Evolutionary conservation across 2,888 invertebrate species (phyloP).

Genomic region (Andrena hattorfiana): DNA sequence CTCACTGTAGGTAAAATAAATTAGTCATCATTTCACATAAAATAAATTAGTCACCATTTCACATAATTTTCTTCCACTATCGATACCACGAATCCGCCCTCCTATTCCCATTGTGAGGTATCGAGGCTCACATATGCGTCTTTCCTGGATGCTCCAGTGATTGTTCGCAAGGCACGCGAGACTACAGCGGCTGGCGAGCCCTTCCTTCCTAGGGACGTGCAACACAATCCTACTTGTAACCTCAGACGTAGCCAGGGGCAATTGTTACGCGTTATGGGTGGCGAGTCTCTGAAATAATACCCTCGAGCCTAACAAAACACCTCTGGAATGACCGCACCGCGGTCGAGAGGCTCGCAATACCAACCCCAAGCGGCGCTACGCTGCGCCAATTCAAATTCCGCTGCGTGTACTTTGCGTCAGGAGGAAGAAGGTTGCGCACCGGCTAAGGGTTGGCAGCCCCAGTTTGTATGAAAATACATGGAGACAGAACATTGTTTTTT

Average conservation of each 20-base stretch:
- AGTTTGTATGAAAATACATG: background rate
- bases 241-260: conserved; percentile 63
- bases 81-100: background rate
- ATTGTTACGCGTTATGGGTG: conserved; percentile 72
- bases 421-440: background rate
- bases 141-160: conserved; percentile 51
- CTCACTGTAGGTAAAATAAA: no score
- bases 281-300: conserved; percentile 73
- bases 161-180: conserved; percentile 72
- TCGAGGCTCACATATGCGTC: conserved; percentile 43
- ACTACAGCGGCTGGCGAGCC: conserved; percentile 27
- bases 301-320: conserved; percentile 57
- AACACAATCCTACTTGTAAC: conserved; percentile 71
- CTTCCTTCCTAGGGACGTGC: conserved; percentile 43
- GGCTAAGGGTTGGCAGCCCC: conserved; percentile 3
- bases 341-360: conserved; percentile 47
- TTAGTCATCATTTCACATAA: background rate
- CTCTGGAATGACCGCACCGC: conserved; percentile 46
- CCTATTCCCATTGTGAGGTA: conserved; percentile 19
- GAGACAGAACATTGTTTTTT: conserved; percentile 10
- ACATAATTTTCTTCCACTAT: background rate
- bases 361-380: conserved; percentile 57
- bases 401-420: background rate
- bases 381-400: background rate
- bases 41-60: background rate